phyloP scores from a whole-genome alignment of 2,113 vertebrate genomes.

The Monarcha castaneiventris region DNA sequence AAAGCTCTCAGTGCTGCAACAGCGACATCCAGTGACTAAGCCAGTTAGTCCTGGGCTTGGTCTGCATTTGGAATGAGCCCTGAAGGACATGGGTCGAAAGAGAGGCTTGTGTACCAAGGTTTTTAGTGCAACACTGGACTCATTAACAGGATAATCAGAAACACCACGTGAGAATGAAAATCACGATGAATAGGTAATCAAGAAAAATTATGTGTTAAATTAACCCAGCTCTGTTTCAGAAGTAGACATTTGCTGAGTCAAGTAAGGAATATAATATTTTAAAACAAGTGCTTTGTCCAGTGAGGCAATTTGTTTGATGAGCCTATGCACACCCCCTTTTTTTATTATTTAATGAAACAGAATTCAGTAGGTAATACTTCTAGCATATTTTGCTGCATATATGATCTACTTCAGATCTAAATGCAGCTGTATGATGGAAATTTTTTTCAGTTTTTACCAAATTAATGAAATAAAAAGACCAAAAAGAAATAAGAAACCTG shows the following conservation, averaged over 20 bases:
- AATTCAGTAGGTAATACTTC: background rate
- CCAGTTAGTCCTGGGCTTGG: background rate
- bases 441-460: background rate
- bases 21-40: constrained; percentile 64
- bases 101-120: background rate
- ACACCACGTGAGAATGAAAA: background rate
- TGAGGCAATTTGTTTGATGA: background rate
- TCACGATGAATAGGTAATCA: background rate
- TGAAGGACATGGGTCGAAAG: background rate
- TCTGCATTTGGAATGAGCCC: background rate
- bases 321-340: accelerated
- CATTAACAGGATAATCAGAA: background rate
- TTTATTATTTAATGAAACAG: background rate
- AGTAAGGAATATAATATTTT: background rate
- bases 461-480: background rate
- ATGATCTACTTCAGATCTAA: background rate
- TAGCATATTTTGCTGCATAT: background rate
- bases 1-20: constrained; percentile 25
- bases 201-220: background rate
- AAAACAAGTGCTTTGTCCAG: background rate
- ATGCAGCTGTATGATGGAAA: background rate
- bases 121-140: background rate
- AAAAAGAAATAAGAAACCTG: background rate
- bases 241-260: background rate
- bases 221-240: background rate